Evolutionary conservation across 2,888 invertebrate genomes (phyloP).

Genomic region (Xestobium rufovillosum): DNA sequence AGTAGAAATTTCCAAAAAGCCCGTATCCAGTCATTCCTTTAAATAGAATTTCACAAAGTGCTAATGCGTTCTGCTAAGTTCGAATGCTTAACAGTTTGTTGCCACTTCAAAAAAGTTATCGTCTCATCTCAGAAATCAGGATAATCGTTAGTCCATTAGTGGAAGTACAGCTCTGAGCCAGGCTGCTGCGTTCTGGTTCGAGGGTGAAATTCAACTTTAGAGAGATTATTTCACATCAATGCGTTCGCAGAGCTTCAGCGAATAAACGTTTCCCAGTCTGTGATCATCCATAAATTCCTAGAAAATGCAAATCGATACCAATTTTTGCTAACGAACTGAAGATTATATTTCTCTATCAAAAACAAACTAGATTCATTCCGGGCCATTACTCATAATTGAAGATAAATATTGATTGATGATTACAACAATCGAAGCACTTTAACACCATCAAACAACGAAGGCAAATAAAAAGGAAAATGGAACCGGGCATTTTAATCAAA

Average conservation of each 20-base stretch:
- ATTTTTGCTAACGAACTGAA: too few species aligned
- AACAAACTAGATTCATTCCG: too few species aligned
- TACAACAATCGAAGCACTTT: too few species aligned
- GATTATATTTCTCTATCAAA: too few species aligned
- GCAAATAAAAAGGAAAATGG: too few species aligned
- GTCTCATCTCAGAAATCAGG: conserved; percentile 36
- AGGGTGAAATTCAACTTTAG: conserved; percentile 29
- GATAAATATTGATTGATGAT: too few species aligned
- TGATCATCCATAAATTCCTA: conserved; percentile 27
- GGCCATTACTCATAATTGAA: too few species aligned
- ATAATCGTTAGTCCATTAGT: conserved; percentile 41
- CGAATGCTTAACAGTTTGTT: conserved; percentile 29
- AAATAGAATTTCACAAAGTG: conserved; percentile 24
- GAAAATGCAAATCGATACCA: conserved; percentile 22
- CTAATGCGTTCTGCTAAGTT: conserved; percentile 27
- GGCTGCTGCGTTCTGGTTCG: conserved; percentile 27
- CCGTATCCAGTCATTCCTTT: too few species aligned
- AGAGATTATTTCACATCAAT: conserved; percentile 34
- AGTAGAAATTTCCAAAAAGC: too few species aligned
- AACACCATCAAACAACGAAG: too few species aligned
- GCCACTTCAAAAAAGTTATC: conserved; percentile 33
- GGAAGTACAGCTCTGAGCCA: conserved; percentile 31
- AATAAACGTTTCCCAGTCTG: conserved; percentile 29
- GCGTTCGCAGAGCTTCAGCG: conserved; percentile 27
- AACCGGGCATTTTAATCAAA: too few species aligned